Percentiles rank a stretch among this genome's conserved stretches.
Conservation (phyloP, 2,113 vertebrate genomes). For the Halichoeres trimaculatus region DNA sequence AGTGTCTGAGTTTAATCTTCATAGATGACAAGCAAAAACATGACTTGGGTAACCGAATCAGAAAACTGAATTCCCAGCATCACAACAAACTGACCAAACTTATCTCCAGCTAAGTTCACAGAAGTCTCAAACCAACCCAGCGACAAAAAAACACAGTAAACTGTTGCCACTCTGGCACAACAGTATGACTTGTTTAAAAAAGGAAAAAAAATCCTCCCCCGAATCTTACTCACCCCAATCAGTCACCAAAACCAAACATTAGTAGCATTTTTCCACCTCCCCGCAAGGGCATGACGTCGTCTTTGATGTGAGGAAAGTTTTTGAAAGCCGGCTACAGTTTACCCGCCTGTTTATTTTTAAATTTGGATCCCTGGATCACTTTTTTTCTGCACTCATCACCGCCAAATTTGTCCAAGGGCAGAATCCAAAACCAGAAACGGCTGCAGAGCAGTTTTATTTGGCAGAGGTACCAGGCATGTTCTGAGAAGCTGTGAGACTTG, state of each 20-base stretch:
- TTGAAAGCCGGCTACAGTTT: conserved; percentile 77
- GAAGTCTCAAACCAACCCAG: conserved; percentile 5
- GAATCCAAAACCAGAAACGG: conserved; percentile 60
- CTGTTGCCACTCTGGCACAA: conserved; percentile 32
- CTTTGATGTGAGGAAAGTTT: conserved; percentile 69
- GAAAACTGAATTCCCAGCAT: conserved; percentile 8
- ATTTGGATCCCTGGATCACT: conserved; percentile 69
- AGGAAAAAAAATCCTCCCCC: conserved; percentile 21
- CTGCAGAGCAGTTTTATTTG: conserved; percentile 28
- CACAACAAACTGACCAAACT: not conserved
- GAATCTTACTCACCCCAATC: conserved; percentile 25
- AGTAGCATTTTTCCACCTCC: conserved; percentile 74
- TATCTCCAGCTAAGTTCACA: not conserved
- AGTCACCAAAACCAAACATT: conserved; percentile 66
- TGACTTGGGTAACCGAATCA: not conserved
- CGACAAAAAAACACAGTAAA: conserved; percentile 4
- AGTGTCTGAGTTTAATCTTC: too few relatives aligned
- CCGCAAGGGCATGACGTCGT: conserved; percentile 63
- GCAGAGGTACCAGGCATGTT: conserved; percentile 10
- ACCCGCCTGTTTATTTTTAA: conserved; percentile 83
- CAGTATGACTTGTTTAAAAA: conserved; percentile 39
- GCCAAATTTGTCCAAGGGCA: conserved; percentile 62
- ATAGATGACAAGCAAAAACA: too few relatives aligned
- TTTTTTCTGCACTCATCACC: conserved; percentile 30
- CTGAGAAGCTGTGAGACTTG: conserved; percentile 21